These are phyloP conservation scores for Merops nubicus DNA, from an alignment of 2,113 vertebrate genomes.

Conservation along the genomic window DNA sequence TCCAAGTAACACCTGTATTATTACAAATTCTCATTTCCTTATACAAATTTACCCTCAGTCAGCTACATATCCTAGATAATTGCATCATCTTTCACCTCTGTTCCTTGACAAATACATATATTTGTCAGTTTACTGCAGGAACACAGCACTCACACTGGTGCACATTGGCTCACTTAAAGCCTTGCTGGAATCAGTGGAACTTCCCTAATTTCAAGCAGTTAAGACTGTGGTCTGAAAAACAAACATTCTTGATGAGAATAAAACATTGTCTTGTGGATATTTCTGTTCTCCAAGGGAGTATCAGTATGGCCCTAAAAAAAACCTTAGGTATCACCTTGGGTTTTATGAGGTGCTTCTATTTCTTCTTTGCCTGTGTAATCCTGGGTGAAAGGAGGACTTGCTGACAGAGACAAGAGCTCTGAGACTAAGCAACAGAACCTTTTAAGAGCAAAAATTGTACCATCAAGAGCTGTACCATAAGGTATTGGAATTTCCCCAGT, in stretches of 20 bases:
- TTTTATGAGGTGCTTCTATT: neutral
- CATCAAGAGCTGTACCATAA: neutral
- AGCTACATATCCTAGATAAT: neutral
- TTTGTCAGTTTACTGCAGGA: neutral
- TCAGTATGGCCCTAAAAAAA: neutral
- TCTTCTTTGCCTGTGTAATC: neutral
- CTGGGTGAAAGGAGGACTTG: neutral
- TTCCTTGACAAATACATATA: neutral
- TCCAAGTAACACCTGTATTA: slow-evolving; percentile 36
- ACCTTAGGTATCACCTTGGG: fast-evolving
- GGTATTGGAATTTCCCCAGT: neutral
- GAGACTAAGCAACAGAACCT: neutral
- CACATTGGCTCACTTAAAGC: fast-evolving
- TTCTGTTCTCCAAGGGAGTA: neutral
- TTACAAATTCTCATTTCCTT: slow-evolving; percentile 54
- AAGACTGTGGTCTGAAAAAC: neutral
- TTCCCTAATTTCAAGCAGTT: neutral
- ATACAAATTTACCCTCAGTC: neutral
- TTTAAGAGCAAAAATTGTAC: neutral
- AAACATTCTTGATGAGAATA: neutral
- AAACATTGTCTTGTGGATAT: neutral
- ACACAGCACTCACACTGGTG: neutral
- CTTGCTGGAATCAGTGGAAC: neutral
- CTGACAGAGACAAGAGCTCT: neutral
- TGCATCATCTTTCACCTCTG: neutral